Conservation (phyloP, 2,797 vertebrate species). For the Okamejei kenojei region DNA sequence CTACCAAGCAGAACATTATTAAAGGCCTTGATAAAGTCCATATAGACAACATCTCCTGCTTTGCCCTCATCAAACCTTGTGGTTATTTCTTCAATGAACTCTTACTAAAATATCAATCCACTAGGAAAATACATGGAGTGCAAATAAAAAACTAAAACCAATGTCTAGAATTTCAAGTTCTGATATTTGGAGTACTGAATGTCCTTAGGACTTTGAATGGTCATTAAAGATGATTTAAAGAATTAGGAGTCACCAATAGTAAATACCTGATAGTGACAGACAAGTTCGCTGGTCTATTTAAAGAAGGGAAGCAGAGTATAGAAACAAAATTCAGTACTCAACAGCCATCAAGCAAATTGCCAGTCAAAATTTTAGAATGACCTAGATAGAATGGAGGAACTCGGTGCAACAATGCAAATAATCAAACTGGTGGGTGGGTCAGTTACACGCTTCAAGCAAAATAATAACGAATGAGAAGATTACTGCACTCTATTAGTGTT, state of each 20-base stretch:
- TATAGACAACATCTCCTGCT: too few species aligned
- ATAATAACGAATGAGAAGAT: too few species aligned
- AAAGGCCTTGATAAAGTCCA: too few species aligned
- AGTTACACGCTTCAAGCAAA: neutral
- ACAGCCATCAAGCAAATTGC: neutral
- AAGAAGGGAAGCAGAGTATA: neutral
- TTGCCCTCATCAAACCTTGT: too few species aligned
- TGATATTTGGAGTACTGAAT: neutral
- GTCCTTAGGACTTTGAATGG: neutral
- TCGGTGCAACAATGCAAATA: neutral
- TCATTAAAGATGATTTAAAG: neutral
- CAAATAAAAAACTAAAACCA: neutral
- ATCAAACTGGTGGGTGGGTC: neutral
- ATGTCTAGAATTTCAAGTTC: neutral
- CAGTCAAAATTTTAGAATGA: neutral
- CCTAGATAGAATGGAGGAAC: neutral
- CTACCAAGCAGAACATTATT: too few species aligned
- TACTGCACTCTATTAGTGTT: neutral
- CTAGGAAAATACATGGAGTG: neutral
- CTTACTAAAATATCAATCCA: neutral
- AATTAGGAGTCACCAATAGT: neutral
- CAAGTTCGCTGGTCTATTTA: neutral
- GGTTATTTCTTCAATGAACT: neutral
- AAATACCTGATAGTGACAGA: neutral
- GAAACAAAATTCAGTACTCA: neutral